phyloP scores from a whole-genome alignment of 2,797 vertebrate species.

The Coccyzus lansbergi region DNA sequence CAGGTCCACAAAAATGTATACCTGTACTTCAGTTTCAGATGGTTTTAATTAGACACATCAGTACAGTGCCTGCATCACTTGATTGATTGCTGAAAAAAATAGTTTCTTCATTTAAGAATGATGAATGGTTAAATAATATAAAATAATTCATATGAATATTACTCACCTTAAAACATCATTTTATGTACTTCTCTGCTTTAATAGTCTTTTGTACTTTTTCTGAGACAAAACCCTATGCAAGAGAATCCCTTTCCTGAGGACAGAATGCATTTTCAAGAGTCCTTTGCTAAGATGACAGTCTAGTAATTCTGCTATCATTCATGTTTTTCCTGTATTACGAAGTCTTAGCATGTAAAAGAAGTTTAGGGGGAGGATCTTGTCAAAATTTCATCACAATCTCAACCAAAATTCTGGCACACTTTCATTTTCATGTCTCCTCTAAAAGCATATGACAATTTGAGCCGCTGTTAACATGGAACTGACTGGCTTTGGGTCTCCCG shows the following conservation, averaged over 20 bases:
- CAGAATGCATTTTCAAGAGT: background rate
- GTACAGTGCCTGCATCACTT: background rate
- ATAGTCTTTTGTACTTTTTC: background rate
- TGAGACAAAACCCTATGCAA: background rate
- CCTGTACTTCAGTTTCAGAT: background rate
- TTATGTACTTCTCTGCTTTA: background rate
- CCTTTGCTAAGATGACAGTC: slow-evolving; percentile 11
- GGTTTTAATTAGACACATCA: background rate
- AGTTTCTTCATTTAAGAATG: background rate
- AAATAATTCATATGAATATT: background rate
- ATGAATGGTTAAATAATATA: background rate
- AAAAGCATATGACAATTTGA: background rate
- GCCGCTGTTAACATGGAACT: background rate
- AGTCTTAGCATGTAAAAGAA: background rate
- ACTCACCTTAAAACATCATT: background rate
- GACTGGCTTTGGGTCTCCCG: background rate
- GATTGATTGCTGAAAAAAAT: background rate
- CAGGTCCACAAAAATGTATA: background rate
- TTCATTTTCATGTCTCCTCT: background rate
- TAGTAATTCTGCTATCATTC: background rate
- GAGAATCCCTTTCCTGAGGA: background rate
- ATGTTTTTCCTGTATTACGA: background rate
- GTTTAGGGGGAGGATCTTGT: background rate
- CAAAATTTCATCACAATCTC: background rate
- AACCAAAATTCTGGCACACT: background rate